phyloP scores from a whole-genome alignment of 2,888 invertebrate species.

The Tenthredo amoena region DNA sequence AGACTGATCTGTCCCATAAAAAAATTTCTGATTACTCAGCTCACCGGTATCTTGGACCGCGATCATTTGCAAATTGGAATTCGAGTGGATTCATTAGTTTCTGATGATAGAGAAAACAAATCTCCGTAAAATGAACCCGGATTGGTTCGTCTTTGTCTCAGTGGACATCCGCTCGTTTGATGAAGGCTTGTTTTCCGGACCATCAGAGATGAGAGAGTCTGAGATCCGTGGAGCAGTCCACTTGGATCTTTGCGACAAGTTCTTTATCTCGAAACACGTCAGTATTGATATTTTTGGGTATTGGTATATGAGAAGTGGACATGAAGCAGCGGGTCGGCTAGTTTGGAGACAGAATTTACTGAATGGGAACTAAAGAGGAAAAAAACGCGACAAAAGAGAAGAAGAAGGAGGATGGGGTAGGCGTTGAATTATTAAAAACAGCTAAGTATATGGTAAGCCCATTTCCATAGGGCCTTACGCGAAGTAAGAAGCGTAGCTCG shows the following conservation, averaged over 20 bases:
- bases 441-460: constrained; percentile 48
- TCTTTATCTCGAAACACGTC: background rate
- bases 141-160: background rate
- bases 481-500: constrained; percentile 58
- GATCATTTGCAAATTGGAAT: background rate
- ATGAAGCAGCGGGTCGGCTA: background rate
- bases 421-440: constrained; percentile 44
- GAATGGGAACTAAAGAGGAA: background rate
- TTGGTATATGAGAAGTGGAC: background rate
- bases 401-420: background rate
- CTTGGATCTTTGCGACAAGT: background rate
- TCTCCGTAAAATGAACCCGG: background rate
- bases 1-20: too few relatives aligned
- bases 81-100: background rate
- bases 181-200: background rate
- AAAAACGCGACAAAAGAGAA: background rate
- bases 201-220: background rate
- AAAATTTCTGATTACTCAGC: background rate
- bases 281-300: background rate
- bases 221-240: background rate
- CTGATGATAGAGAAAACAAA: background rate
- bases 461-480: constrained; percentile 21
- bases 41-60: too few relatives aligned
- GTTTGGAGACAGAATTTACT: background rate
- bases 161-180: background rate